A percentile compares a stretch with the other conserved stretches of the same genome.
These are phyloP conservation scores for Dromius quadrimaculatus DNA, from an alignment of 2,888 invertebrate species.

Conservation along the genomic window DNA sequence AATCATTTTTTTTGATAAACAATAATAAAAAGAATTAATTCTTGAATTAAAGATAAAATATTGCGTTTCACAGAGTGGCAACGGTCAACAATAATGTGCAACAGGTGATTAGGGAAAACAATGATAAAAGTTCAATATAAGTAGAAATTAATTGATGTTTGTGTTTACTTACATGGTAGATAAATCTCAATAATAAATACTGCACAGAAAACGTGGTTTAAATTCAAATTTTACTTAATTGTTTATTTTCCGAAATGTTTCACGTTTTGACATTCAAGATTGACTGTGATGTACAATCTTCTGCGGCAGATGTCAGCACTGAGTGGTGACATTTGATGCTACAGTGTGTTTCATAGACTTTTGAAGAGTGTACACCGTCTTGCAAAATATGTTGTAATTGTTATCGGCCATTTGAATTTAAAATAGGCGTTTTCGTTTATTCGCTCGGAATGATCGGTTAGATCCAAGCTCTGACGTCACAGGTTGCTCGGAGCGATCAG, in stretches of 20 bases:
- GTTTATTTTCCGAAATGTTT: conserved; percentile 25
- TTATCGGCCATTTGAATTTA: too few species aligned
- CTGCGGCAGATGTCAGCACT: background rate
- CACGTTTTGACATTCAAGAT: conserved; percentile 36
- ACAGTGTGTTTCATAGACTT: background rate
- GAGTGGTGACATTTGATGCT: background rate
- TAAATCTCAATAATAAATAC: background rate
- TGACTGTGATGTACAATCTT: background rate
- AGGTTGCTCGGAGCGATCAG: too few species aligned
- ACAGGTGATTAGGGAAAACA: conserved; percentile 31
- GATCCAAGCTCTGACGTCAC: too few species aligned
- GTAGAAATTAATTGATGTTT: background rate
- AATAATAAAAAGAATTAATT: background rate
- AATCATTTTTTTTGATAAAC: background rate
- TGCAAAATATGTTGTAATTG: too few species aligned
- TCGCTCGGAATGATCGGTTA: too few species aligned
- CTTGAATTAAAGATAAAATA: conserved; percentile 7
- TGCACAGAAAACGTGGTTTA: background rate
- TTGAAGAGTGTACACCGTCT: too few species aligned
- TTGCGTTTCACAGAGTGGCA: conserved; percentile 30
- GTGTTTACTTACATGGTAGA: conserved; percentile 6
- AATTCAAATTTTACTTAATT: conserved; percentile 26
- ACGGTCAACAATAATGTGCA: conserved; percentile 36
- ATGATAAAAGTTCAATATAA: background rate
- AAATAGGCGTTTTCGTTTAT: too few species aligned